phyloP scores from a whole-genome alignment of 2,113 vertebrate species.

The Girardinichthys multiradiatus region DNA sequence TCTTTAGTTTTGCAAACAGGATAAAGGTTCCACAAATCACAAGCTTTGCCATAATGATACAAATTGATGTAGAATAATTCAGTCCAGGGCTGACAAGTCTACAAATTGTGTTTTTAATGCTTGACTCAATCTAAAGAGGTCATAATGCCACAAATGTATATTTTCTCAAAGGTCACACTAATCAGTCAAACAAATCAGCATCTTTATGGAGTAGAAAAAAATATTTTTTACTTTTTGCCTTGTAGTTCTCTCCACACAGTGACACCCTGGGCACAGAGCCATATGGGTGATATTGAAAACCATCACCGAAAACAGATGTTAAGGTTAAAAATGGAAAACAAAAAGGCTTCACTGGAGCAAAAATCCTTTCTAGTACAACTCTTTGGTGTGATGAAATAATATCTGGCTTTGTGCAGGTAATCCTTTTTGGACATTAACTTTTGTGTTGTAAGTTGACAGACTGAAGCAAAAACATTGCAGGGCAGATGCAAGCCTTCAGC shows the following conservation, averaged over 20 bases:
- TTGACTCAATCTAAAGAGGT: background rate
- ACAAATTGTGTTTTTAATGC: background rate
- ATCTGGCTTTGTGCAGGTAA: background rate
- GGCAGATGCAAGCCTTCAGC: conserved; percentile 3
- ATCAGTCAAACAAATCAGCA: background rate
- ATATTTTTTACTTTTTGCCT: too few species aligned
- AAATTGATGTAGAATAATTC: background rate
- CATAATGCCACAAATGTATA: background rate
- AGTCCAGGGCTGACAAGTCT: background rate
- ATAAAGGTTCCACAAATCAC: too few species aligned
- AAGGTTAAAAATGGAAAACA: too few species aligned
- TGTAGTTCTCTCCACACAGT: too few species aligned
- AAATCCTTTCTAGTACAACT: background rate
- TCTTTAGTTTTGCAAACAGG: too few species aligned
- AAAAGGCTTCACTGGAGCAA: too few species aligned
- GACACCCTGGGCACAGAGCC: too few species aligned
- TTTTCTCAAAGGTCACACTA: background rate
- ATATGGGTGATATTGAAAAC: too few species aligned
- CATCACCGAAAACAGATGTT: too few species aligned
- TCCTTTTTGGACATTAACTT: background rate
- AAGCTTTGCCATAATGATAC: too few species aligned
- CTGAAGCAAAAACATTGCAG: background rate
- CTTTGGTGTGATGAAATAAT: background rate
- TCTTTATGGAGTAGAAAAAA: background rate
- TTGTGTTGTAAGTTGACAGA: conserved; percentile 11